Evolutionary conservation across 1,140 invertebrate species (phyloP).

Genomic region (Drosophila saltans): DNA sequence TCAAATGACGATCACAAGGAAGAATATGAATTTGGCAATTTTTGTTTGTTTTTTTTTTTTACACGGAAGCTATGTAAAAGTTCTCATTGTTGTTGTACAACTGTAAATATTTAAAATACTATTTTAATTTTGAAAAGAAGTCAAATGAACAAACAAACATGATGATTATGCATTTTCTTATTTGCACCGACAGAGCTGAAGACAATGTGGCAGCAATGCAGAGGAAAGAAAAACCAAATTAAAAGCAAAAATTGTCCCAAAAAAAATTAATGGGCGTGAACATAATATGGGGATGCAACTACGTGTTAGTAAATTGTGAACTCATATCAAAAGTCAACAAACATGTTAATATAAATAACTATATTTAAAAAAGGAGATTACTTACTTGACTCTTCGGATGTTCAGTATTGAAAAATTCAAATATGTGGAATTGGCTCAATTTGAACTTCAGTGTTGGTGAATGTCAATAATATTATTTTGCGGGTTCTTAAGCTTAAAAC

Average conservation of each 20-base stretch:
- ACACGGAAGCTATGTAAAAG: not conserved
- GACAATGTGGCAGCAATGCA: conserved; percentile 36
- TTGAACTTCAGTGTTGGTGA: too few species aligned
- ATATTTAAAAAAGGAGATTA: too few species aligned
- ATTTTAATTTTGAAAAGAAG: conserved; percentile 40
- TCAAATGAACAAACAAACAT: conserved; percentile 22
- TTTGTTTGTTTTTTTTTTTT: not conserved
- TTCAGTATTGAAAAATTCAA: too few species aligned
- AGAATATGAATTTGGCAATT: not conserved
- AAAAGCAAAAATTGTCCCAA: too few species aligned
- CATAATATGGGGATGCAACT: not conserved
- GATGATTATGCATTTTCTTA: conserved; percentile 41
- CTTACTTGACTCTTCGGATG: too few species aligned
- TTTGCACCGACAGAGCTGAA: conserved; percentile 22
- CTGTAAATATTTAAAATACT: conserved; percentile 45
- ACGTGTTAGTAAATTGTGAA: conserved; percentile 6
- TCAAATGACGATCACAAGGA: conserved; percentile 27
- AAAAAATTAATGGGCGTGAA: not conserved
- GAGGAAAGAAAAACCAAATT: not conserved
- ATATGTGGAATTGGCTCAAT: too few species aligned
- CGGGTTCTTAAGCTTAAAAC: too few species aligned
- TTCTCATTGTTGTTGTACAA: conserved; percentile 22
- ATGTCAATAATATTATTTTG: too few species aligned
- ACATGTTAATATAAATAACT: too few species aligned
- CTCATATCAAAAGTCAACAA: not conserved